Conservation (phyloP, 92 coral and sea anemone genomes). For the Hydrozoanthus gracilis region DNA sequence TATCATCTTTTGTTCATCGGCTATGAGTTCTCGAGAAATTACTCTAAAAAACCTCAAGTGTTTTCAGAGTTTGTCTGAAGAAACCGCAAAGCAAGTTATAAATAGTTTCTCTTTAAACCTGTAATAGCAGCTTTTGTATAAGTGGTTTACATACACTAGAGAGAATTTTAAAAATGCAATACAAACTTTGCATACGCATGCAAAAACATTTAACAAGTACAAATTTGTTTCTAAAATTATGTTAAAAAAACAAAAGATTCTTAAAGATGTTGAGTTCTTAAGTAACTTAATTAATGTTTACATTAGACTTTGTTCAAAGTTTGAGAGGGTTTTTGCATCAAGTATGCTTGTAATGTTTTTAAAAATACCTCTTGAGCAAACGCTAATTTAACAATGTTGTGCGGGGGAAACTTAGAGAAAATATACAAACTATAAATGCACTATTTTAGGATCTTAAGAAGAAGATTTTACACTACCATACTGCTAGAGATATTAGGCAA, state of each 20-base stretch:
- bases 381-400: no score
- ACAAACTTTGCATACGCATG: neutral
- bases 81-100: slow-evolving; percentile 41
- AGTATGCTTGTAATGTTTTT: no score
- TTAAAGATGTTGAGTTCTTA: neutral
- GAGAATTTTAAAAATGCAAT: slow-evolving; percentile 39
- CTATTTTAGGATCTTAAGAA: no score
- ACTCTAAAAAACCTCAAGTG: neutral
- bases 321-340: no score
- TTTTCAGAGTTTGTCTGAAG: slow-evolving; percentile 39
- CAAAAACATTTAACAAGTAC: neutral
- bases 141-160: slow-evolving; percentile 22
- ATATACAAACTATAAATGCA: no score
- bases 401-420: no score
- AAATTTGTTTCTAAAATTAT: neutral
- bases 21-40: neutral
- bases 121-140: slow-evolving; percentile 29
- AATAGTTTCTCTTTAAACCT: slow-evolving; percentile 19
- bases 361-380: no score
- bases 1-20: neutral
- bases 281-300: neutral
- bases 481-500: no score
- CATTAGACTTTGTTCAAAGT: no score
- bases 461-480: no score
- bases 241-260: neutral